Conservation (phyloP, 1,140 invertebrate species). For the Saccostrea glomerata region DNA sequence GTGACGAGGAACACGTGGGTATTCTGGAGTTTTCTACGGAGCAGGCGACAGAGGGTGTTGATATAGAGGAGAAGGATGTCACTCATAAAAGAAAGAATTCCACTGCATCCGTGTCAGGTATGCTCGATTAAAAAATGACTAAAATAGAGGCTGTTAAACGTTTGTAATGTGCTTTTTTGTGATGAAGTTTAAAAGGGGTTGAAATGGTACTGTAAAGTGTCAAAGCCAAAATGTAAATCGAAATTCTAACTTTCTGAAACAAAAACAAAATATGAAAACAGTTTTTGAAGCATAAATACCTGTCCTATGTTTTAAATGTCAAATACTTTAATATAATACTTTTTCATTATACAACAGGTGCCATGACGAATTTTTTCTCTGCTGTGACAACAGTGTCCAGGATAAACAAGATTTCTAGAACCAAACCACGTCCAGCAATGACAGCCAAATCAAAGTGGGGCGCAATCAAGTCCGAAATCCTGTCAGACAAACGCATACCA, state of each 20-base stretch:
- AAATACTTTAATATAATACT: too few relatives aligned
- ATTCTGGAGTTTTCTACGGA: slow-evolving; percentile 72
- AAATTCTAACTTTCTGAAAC: too few relatives aligned
- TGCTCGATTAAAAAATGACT: background rate
- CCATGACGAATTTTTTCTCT: slow-evolving; percentile 59
- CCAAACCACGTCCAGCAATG: slow-evolving; percentile 26
- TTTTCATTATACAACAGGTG: slow-evolving; percentile 39
- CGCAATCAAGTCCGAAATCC: slow-evolving; percentile 8
- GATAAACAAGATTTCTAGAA: slow-evolving; percentile 44
- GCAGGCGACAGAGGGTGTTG: slow-evolving; percentile 63
- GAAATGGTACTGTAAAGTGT: too few relatives aligned
- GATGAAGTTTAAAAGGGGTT: too few relatives aligned
- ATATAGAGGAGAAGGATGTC: slow-evolving; percentile 58
- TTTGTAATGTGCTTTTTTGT: background rate
- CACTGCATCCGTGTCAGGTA: slow-evolving; percentile 51
- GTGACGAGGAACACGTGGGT: slow-evolving; percentile 67
- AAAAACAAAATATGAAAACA: too few relatives aligned
- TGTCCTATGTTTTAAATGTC: too few relatives aligned
- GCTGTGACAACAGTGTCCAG: slow-evolving; percentile 52
- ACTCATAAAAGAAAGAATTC: slow-evolving; percentile 49
- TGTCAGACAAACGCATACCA: background rate
- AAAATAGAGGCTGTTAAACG: background rate
- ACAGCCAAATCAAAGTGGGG: slow-evolving; percentile 28
- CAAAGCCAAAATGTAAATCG: too few relatives aligned
- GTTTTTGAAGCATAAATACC: too few relatives aligned